phyloP scores from a whole-genome alignment of 37 sponge, comb jelly and placozoan species.

The Diacarnus erythraeanus region DNA sequence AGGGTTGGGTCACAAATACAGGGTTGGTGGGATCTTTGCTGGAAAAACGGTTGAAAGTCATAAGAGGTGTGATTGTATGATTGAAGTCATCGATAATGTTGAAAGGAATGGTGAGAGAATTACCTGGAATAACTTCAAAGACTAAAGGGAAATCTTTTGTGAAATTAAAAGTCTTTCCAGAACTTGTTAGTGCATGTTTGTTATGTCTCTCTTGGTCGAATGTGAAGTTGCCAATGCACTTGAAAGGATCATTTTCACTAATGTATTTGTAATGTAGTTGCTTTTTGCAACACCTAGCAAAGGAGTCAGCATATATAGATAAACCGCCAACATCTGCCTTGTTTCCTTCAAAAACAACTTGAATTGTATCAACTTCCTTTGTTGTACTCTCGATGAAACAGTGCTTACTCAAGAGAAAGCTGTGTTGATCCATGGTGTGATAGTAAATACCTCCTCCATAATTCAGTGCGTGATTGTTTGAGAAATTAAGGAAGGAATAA shows the following conservation, averaged over 20 bases:
- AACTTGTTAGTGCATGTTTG: background rate
- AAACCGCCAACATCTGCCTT: background rate
- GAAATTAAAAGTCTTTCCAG: background rate
- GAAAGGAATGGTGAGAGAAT: background rate
- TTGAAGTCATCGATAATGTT: background rate
- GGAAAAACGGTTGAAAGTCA: background rate
- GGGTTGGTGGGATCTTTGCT: too few relatives aligned
- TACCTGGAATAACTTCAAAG: background rate
- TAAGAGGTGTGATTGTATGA: background rate
- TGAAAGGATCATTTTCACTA: background rate
- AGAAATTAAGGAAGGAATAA: background rate
- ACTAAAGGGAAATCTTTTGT: background rate
- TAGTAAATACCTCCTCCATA: slow-evolving; percentile 39
- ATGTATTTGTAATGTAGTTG: too few relatives aligned
- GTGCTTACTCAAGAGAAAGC: background rate
- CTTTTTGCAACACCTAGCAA: background rate
- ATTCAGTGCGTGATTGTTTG: slow-evolving; percentile 3
- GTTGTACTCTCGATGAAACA: background rate
- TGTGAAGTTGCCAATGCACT: background rate
- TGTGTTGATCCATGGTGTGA: background rate
- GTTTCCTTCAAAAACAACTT: background rate
- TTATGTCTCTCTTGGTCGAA: background rate
- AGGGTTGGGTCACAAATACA: too few relatives aligned
- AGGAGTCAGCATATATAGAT: background rate
- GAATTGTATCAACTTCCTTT: background rate